Conservation (phyloP, 1,140 invertebrate genomes). For the Trichonephila clavipes region DNA sequence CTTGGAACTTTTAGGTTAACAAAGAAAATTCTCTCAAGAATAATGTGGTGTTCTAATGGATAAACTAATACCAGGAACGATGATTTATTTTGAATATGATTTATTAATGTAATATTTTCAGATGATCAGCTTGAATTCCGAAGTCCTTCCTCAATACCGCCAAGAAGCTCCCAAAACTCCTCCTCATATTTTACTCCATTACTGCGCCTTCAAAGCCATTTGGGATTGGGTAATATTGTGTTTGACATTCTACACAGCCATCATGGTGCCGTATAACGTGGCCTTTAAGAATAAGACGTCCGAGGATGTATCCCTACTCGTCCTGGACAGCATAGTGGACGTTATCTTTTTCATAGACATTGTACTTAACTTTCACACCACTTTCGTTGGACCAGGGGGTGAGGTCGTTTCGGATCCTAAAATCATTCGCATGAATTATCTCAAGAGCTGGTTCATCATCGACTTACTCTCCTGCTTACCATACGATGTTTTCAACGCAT, state of each 20-base stretch:
- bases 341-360: conserved; percentile 99
- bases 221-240: conserved; percentile 99
- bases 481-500: conserved; percentile 99
- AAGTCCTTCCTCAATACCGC: conserved; percentile 99
- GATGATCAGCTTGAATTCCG: conserved; percentile 98
- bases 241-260: conserved; percentile 99
- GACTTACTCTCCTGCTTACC: conserved; percentile 99
- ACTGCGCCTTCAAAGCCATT: conserved; percentile 97
- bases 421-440: conserved; percentile 98
- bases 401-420: conserved; percentile 99
- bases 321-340: conserved; percentile 99
- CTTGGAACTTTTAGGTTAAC: too few relatives aligned
- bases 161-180: conserved; percentile 99
- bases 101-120: conserved; percentile 81
- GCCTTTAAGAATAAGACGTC: conserved; percentile 99
- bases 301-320: conserved; percentile 97
- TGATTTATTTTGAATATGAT: too few relatives aligned
- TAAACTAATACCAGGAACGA: too few relatives aligned
- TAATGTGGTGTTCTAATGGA: too few relatives aligned
- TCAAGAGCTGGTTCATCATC: conserved; percentile 99
- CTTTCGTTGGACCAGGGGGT: conserved; percentile 97
- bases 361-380: conserved; percentile 99
- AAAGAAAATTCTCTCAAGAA: too few relatives aligned
- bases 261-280: conserved; percentile 99
- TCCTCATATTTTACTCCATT: conserved; percentile 97